Conservation (phyloP, 2,113 vertebrate genomes). For the Hippocampus zosterae region DNA sequence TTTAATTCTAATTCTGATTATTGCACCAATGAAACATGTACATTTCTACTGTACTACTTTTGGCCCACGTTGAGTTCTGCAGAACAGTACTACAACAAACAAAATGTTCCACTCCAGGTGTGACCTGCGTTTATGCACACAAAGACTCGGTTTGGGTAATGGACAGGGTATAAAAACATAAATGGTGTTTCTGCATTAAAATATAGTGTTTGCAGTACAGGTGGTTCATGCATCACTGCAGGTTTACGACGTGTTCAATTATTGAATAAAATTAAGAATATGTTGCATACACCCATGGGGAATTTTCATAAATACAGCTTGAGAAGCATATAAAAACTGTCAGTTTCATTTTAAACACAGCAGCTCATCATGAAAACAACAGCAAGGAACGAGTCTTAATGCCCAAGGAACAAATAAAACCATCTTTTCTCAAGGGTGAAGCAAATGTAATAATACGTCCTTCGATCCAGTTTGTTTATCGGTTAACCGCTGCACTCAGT, state of each 20-base stretch:
- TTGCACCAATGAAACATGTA: too few relatives aligned
- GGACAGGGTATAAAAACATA: background rate
- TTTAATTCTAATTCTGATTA: too few relatives aligned
- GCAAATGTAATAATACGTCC: slow-evolving; percentile 23
- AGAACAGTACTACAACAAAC: background rate
- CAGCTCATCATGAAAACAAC: slow-evolving; percentile 60
- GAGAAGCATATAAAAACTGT: slow-evolving; percentile 52
- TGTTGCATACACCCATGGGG: background rate
- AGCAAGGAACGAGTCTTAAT: slow-evolving; percentile 31
- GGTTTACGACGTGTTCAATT: background rate
- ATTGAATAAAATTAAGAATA: background rate
- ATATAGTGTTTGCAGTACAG: background rate
- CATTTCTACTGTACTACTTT: background rate
- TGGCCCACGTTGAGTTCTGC: background rate
- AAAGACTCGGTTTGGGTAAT: background rate
- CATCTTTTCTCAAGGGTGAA: slow-evolving; percentile 44
- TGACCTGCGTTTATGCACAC: background rate
- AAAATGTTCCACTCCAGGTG: background rate
- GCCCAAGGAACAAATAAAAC: slow-evolving; percentile 50
- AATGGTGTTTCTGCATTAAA: background rate
- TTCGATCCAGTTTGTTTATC: background rate
- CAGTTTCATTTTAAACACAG: slow-evolving; percentile 56
- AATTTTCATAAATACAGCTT: slow-evolving; percentile 32
- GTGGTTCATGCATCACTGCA: background rate
- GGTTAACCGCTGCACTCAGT: background rate